phyloP scores from a whole-genome alignment of 1,140 invertebrate species.

The Drosophila lacertosa region DNA sequence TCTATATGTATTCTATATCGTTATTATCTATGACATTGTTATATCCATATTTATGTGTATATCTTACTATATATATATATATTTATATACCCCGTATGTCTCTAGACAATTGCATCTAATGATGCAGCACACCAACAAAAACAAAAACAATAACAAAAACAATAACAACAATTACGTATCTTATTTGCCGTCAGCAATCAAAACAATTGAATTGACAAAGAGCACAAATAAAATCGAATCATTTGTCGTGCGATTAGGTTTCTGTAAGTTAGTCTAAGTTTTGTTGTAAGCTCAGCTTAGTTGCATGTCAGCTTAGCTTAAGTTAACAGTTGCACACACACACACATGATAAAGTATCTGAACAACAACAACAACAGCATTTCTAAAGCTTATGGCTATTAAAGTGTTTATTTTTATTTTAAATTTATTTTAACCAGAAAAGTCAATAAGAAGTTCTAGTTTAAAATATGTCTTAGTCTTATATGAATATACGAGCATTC shows the following conservation, averaged over 20 bases:
- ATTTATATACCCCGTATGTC: slow-evolving; percentile 51
- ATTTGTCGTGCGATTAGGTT: slow-evolving; percentile 55
- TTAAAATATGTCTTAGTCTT: no score
- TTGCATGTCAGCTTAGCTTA: slow-evolving; percentile 51
- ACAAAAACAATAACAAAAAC: no score
- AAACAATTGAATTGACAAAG: slow-evolving; percentile 21
- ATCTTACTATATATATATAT: slow-evolving; percentile 14
- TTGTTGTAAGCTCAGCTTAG: slow-evolving; percentile 49
- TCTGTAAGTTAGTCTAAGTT: slow-evolving; percentile 67
- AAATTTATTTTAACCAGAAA: no score
- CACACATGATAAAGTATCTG: not conserved
- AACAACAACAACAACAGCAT: not conserved
- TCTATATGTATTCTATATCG: slow-evolving; percentile 11
- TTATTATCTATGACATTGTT: slow-evolving; percentile 24
- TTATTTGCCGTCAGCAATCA: slow-evolving; percentile 11
- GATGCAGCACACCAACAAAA: slow-evolving; percentile 8
- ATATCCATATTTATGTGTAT: slow-evolving; percentile 31
- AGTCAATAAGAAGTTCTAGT: no score
- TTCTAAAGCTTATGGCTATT: not conserved
- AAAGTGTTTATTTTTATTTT: not conserved
- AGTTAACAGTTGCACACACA: slow-evolving; percentile 15
- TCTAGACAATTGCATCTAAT: slow-evolving; percentile 15
- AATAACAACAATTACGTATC: not conserved
- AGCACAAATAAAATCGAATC: slow-evolving; percentile 24
- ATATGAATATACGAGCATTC: no score